phyloP scores from a whole-genome alignment of 2,888 invertebrate species.

The Volucella inanis region DNA sequence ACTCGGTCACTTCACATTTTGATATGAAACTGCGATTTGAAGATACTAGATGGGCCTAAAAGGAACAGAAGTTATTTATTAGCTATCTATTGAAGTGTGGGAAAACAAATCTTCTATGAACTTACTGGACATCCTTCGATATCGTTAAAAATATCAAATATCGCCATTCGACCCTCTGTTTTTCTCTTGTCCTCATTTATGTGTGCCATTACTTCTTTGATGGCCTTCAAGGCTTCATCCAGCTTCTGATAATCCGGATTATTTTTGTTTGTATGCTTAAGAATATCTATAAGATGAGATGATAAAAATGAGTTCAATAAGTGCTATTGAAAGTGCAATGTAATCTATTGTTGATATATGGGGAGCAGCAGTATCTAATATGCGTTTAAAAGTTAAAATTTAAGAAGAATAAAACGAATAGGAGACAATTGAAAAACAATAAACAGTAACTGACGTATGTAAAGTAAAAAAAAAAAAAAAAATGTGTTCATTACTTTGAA shows the following conservation, averaged over 20 bases:
- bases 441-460: no score
- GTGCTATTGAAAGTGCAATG: no score
- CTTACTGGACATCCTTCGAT: conserved; percentile 98
- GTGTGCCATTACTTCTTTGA: conserved; percentile 96
- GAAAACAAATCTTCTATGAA: conserved; percentile 59
- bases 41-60: conserved; percentile 93
- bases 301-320: neutral
- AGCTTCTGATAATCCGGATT: conserved; percentile 94
- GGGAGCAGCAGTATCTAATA: no score
- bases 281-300: conserved; percentile 87
- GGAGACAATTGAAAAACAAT: no score
- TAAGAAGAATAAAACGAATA: no score
- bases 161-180: conserved; percentile 96
- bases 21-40: conserved; percentile 95
- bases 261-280: conserved; percentile 94
- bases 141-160: conserved; percentile 98
- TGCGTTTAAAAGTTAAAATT: no score
- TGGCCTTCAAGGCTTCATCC: conserved; percentile 92
- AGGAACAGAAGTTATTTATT: neutral
- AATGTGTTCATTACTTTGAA: no score
- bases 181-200: conserved; percentile 99
- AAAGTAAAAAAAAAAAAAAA: no score
- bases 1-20: conserved; percentile 94
- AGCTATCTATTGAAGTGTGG: neutral
- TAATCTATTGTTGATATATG: no score